Conservation (phyloP, 1,140 invertebrate genomes). For the Papilio dardanus region DNA sequence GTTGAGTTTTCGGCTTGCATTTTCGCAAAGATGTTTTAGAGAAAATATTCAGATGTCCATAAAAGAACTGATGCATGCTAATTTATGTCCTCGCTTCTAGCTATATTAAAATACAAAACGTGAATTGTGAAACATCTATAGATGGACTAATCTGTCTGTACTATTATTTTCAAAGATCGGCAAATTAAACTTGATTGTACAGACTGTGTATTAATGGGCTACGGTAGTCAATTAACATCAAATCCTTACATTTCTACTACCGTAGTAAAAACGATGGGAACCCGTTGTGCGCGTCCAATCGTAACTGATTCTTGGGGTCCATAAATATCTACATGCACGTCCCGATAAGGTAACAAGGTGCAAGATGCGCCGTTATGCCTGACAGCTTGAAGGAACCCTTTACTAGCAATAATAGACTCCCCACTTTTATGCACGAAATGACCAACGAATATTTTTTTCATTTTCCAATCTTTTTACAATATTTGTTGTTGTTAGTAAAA, state of each 20-base stretch:
- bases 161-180: background rate
- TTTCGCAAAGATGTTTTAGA: background rate
- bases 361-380: constrained; percentile 19
- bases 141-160: background rate
- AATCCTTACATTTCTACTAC: background rate
- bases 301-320: constrained; percentile 20
- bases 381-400: background rate
- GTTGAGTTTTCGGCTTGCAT: background rate
- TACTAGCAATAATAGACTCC: background rate
- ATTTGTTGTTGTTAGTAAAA: background rate
- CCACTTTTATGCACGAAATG: background rate
- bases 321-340: constrained; percentile 18
- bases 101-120: background rate
- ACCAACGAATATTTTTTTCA: background rate
- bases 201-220: background rate
- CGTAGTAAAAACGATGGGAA: constrained; percentile 22
- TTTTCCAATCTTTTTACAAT: background rate
- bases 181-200: background rate
- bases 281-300: constrained; percentile 1
- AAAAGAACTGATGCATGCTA: too few relatives aligned
- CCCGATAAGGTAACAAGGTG: constrained; percentile 17
- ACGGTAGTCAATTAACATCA: background rate
- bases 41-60: too few relatives aligned
- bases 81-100: too few relatives aligned
- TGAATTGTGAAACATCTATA: background rate